Evolutionary conservation across 2,797 vertebrate genomes (phyloP), one percentile per base, ranked within the genome.

Genomic region (Geotrypetes seraphini): DNA sequence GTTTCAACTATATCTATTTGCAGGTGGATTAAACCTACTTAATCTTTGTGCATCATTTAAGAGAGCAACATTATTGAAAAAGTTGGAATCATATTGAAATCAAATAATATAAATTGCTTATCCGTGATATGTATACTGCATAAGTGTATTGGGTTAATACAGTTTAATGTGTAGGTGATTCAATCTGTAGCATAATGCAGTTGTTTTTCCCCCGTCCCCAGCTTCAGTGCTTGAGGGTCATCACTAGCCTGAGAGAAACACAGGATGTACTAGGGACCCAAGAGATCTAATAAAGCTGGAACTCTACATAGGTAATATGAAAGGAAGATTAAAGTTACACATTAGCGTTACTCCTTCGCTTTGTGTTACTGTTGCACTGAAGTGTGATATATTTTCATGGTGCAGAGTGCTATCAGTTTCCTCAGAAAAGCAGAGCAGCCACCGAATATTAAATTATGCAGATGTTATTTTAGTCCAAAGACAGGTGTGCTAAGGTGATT

Each of bases 111-210:
- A n/a, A 33, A 11, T 10, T 42, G 33, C 63, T 69, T 61, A 66
- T 65, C 59, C 4, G 0, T 36, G 29, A 33, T 12, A 32, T 26
- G 12, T 17, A 40, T 13, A 43, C 39, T 43, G 37, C 27, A 35
- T 51, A 32, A 63, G 63, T 56, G 22, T 37, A 22, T 39, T 36
- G 39, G 33, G 36, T 57, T 66, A 46, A 28, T 52, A 53, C n/a
- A n/a, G n/a, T n/a, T n/a, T 52, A 57, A 57, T 66, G 45, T 59
- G 57, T 53, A 36, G 60, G 39, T 39, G 35, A 54, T 47, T 36
- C 29, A 59, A 39, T 57, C 74, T 78, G 74, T 79, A 78, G 78
- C 44, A 55, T 40, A 73, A 60, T 81, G 75, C 78, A 81, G 75
- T 61, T 72, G 50, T 70, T 70, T 68, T 59, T n/a, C n/a, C 35